Conservation (phyloP, 2,888 invertebrate species). For the Drosophila phalerata region DNA sequence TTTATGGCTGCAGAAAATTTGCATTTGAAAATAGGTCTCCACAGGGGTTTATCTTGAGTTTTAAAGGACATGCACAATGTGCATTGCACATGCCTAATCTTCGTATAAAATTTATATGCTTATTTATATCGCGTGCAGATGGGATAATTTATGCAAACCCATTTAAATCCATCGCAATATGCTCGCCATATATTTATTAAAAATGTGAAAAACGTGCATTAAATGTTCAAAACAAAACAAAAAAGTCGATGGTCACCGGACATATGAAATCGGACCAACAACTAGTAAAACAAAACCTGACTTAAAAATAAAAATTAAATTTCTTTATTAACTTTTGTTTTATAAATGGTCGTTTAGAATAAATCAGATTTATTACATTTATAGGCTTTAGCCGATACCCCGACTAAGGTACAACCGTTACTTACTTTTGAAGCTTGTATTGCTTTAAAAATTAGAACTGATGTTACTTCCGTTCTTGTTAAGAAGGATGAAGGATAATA, state of each 20-base stretch:
- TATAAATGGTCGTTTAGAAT: not conserved
- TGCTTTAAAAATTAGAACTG: too few relatives aligned
- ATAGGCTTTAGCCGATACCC: too few relatives aligned
- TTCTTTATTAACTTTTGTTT: not conserved
- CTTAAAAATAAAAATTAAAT: not conserved
- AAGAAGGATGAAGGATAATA: too few relatives aligned
- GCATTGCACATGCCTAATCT: slow-evolving; percentile 29
- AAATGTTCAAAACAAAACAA: slow-evolving; percentile 4
- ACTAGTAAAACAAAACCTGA: not conserved
- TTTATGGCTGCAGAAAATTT: slow-evolving; percentile 52
- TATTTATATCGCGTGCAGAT: slow-evolving; percentile 34
- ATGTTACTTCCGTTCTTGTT: too few relatives aligned
- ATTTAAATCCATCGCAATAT: slow-evolving; percentile 9
- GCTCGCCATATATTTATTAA: slow-evolving; percentile 29
- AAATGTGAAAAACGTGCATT: slow-evolving; percentile 40
- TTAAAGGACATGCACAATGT: slow-evolving; percentile 27
- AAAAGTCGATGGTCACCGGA: slow-evolving; percentile 13
- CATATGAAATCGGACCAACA: slow-evolving; percentile 1
- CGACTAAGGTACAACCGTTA: too few relatives aligned
- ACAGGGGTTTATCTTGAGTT: slow-evolving; percentile 12
- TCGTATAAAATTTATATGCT: slow-evolving; percentile 26
- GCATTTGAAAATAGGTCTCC: slow-evolving; percentile 11
- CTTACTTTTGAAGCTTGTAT: too few relatives aligned
- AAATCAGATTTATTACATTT: too few relatives aligned
- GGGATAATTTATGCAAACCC: slow-evolving; percentile 35